Percentiles rank a stretch among this genome's conserved stretches.
Evolutionary conservation across 2,888 invertebrate species (phyloP).

Genomic region (Gymnoscelis rufifasciata): DNA sequence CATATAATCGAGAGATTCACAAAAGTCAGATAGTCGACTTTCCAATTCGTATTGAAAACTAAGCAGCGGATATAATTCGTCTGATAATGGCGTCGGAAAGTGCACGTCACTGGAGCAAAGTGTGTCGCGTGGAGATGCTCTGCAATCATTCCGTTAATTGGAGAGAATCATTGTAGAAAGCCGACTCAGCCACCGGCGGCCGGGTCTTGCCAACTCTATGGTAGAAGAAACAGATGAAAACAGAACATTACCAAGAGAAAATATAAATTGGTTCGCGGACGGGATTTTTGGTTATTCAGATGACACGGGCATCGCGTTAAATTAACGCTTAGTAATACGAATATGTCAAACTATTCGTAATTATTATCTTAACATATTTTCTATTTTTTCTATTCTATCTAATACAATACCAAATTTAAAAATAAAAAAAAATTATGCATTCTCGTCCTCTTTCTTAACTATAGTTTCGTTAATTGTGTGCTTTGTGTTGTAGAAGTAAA

Average conservation of each 20-base stretch:
- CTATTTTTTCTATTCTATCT: too few relatives aligned
- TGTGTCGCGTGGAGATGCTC: constrained; percentile 69
- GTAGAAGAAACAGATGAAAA: neutral
- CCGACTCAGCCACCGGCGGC: constrained; percentile 14
- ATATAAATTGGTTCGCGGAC: neutral
- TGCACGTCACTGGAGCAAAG: constrained; percentile 54
- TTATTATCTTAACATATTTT: too few relatives aligned
- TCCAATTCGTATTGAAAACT: constrained; percentile 1
- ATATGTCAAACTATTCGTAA: too few relatives aligned
- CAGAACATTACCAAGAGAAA: neutral
- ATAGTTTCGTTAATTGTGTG: too few relatives aligned
- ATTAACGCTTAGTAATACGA: too few relatives aligned
- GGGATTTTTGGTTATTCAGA: too few relatives aligned
- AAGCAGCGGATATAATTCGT: constrained; percentile 26
- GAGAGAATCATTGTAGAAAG: constrained; percentile 78
- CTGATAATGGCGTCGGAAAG: constrained; percentile 26
- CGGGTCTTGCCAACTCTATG: constrained; percentile 13
- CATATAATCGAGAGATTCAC: too few relatives aligned
- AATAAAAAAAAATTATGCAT: too few relatives aligned
- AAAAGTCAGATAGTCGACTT: neutral
- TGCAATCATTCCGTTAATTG: constrained; percentile 77
- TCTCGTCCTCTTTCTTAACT: too few relatives aligned
- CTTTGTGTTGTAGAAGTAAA: too few relatives aligned
- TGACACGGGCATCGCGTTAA: too few relatives aligned
- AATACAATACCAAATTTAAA: too few relatives aligned